Evolutionary conservation across 2,888 invertebrate genomes (phyloP).

Genomic region (Tinea pellionella): DNA sequence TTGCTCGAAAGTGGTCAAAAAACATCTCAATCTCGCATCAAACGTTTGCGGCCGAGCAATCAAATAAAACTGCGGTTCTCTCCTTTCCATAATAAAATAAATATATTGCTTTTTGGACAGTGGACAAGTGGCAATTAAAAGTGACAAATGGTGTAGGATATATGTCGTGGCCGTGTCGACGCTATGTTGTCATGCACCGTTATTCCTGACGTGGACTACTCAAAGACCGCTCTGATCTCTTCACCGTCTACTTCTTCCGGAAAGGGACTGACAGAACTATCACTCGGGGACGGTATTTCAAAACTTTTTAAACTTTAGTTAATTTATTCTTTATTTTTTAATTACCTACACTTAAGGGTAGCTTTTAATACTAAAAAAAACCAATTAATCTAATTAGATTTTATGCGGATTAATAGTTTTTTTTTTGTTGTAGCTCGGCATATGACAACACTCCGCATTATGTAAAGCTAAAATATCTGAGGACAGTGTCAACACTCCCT

Average conservation of each 20-base stretch:
- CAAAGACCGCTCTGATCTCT: conserved; percentile 39
- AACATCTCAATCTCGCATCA: conserved; percentile 3
- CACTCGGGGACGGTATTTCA: background rate
- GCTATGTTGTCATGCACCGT: conserved; percentile 34
- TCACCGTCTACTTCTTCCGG: conserved; percentile 29
- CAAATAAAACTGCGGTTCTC: conserved; percentile 17
- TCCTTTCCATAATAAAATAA: conserved; percentile 59
- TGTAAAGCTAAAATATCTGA: no score
- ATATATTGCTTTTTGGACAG: conserved; percentile 38
- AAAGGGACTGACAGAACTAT: conserved; percentile 12
- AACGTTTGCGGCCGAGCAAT: background rate
- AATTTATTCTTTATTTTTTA: no score
- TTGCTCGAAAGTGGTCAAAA: background rate
- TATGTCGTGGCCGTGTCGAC: conserved; percentile 28
- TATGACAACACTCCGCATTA: no score
- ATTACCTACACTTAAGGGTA: no score
- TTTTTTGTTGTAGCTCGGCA: no score
- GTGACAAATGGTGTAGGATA: conserved; percentile 12
- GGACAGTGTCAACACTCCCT: no score
- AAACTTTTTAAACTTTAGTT: background rate
- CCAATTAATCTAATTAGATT: no score
- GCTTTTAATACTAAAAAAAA: no score
- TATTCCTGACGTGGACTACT: conserved; percentile 23
- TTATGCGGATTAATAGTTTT: no score
- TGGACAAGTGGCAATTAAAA: conserved; percentile 14